Evolutionary conservation across 2,888 invertebrate genomes (phyloP), one percentile per base, ranked within the genome.

Genomic region (Cyaniris semiargus): DNA sequence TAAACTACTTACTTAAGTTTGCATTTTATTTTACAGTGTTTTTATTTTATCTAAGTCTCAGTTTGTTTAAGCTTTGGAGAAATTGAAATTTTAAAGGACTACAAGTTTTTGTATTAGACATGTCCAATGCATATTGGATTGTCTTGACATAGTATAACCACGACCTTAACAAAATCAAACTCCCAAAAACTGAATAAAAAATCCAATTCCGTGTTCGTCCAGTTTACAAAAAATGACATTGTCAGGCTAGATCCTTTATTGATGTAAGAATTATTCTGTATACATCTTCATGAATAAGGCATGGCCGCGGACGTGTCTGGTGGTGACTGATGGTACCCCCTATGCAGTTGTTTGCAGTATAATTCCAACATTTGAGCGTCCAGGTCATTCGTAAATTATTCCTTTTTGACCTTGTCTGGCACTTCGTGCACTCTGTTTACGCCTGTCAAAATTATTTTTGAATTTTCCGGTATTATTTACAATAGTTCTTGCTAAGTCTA

Each of bases 271-370:
- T 90, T 90, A 91, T 90, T 86, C 90, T 71, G 75, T 58, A 76
- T 79, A 76, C 84, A 80, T 81, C 84, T 44, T 77, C 77, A 81
- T 83, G 79, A 79, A 83, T 83, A 79, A 90, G 90, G 88, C 89
- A 91, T 90, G 85, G 80, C 80, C 80, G 23, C 23, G 74, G 82
- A 78, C 81, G 80, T 79, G 80, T 84, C 58, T 23, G 18, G 56
- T 90, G 89, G 91, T 88, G 84, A 85, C 90, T 90, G 82, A 81
- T n/a, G 74, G 80, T 82, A 82, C 86, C 86, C 10, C 85, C 87
- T 85, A 88, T 92, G 91, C 92, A 92, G 87, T 88, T 87, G 86
- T 89, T 87, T 91, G 90, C 91, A 91, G 84, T 87, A 90, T 91
- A 92, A 91, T 92, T 89, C 83, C 80, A 81, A 84, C 87, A 89